Percentiles rank a stretch among this genome's conserved stretches.
These are phyloP conservation scores for Centropristis striata DNA, from an alignment of 2,113 vertebrate species.

Conservation along the genomic window DNA sequence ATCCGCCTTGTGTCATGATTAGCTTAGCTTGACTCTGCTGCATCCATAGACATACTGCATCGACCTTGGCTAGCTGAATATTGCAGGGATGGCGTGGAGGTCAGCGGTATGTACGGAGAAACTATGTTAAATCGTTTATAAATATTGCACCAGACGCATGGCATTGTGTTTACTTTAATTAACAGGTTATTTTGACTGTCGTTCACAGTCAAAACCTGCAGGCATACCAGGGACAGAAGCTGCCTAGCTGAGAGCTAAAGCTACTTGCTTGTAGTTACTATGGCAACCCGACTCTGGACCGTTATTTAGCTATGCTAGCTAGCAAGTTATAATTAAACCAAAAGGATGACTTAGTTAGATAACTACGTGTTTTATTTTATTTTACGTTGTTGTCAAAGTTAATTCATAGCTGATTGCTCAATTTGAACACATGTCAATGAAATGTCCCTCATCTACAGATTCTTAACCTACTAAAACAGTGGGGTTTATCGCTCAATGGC, in stretches of 20 bases:
- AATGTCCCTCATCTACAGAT: slow-evolving; percentile 74
- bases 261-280: slow-evolving; percentile 62
- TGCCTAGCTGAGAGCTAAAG: slow-evolving; percentile 23
- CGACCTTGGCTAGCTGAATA: slow-evolving; percentile 71
- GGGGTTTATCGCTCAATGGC: slow-evolving; percentile 70
- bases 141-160: not conserved
- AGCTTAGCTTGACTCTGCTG: slow-evolving; percentile 14
- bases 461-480: slow-evolving; percentile 76
- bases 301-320: not conserved
- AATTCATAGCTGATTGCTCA: not conserved
- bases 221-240: not conserved
- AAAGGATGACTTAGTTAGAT: not conserved
- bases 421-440: slow-evolving; percentile 39
- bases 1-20: not conserved
- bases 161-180: not conserved
- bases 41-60: too few species aligned
- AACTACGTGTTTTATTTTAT: not conserved
- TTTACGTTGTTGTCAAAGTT: not conserved
- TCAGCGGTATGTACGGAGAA: slow-evolving; percentile 80
- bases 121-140: not conserved
- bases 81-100: slow-evolving; percentile 85
- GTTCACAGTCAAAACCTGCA: not conserved
- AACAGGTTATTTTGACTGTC: accelerated
- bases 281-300: slow-evolving; percentile 57
- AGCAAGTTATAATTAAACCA: not conserved